Percentiles rank a stretch among this genome's conserved stretches.
phyloP scores from a whole-genome alignment of 2,113 vertebrate species.

The Lepisosteus osseus region DNA sequence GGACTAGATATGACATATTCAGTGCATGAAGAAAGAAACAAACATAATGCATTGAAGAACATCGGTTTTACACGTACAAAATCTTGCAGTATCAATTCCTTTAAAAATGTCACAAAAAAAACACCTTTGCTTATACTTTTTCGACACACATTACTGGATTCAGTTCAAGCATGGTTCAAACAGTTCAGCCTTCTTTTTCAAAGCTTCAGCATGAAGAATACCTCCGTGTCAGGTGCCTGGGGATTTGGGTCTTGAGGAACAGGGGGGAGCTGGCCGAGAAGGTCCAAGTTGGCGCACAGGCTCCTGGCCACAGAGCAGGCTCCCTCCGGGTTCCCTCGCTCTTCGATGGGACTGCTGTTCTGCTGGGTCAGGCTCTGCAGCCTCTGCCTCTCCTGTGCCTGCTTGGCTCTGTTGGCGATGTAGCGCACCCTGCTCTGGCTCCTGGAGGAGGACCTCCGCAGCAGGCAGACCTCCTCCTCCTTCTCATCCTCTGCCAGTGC shows the following conservation, averaged over 20 bases:
- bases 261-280: slow-evolving; percentile 52
- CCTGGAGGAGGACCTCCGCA: slow-evolving; percentile 80
- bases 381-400: slow-evolving; percentile 82
- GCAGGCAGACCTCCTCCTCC: slow-evolving; percentile 44
- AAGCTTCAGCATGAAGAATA: slow-evolving; percentile 75
- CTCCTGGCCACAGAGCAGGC: slow-evolving; percentile 76
- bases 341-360: slow-evolving; percentile 69
- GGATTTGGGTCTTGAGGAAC: slow-evolving; percentile 48
- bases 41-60: slow-evolving; percentile 13
- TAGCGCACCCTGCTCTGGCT: slow-evolving; percentile 89
- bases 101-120: slow-evolving; percentile 13
- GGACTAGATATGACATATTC: slow-evolving; percentile 12
- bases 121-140: background rate
- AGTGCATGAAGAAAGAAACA: slow-evolving; percentile 5
- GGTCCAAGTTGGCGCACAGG: slow-evolving; percentile 60
- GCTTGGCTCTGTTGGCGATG: slow-evolving; percentile 84
- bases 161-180: slow-evolving; percentile 29
- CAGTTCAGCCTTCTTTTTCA: slow-evolving; percentile 35
- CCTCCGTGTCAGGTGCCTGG: slow-evolving; percentile 51
- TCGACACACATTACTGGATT: slow-evolving; percentile 9
- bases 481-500: slow-evolving; percentile 44
- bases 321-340: slow-evolving; percentile 86
- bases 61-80: slow-evolving; percentile 12
- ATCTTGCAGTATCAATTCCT: slow-evolving; percentile 15
- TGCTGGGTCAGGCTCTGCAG: slow-evolving; percentile 63